phyloP scores from a whole-genome alignment of 2,888 invertebrate species.

The Spilarctia lutea region DNA sequence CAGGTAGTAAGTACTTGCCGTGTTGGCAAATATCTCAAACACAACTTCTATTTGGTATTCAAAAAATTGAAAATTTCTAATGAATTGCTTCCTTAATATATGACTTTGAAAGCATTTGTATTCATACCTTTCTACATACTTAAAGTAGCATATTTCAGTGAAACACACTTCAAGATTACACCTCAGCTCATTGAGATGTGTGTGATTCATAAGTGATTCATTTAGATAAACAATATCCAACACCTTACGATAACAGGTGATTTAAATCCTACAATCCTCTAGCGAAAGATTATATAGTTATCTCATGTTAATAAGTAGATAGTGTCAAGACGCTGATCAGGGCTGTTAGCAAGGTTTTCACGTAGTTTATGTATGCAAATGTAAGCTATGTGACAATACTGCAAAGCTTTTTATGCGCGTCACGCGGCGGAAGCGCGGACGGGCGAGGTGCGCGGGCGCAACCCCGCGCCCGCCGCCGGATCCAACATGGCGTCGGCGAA shows the following conservation, averaged over 20 bases:
- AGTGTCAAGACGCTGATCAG: conserved; percentile 36
- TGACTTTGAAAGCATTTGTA: not conserved
- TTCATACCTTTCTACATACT: not conserved
- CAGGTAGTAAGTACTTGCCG: not conserved
- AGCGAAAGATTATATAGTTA: conserved; percentile 1
- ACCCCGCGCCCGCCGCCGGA: conserved; percentile 82
- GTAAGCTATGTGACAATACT: conserved; percentile 76
- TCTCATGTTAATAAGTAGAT: conserved; percentile 1
- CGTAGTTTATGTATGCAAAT: conserved; percentile 82
- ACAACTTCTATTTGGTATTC: not conserved
- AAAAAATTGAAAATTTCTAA: not conserved
- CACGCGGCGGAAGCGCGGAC: conserved; percentile 80
- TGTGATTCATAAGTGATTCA: not conserved
- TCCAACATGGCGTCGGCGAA: conserved; percentile 85
- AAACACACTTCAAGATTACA: not conserved
- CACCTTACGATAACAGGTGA: not conserved
- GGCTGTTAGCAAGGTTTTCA: conserved; percentile 72
- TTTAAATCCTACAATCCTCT: not conserved
- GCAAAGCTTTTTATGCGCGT: conserved; percentile 81
- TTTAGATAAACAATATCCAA: conserved; percentile 1
- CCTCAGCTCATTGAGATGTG: not conserved
- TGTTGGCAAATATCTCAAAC: not conserved
- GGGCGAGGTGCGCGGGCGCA: conserved; percentile 78
- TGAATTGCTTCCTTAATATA: not conserved
- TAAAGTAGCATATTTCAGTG: not conserved